Percentiles rank a stretch among this genome's conserved stretches.
These are phyloP conservation scores for Nesidiocoris tenuis DNA, from an alignment of 2,888 invertebrate species.

Conservation along the genomic window DNA sequence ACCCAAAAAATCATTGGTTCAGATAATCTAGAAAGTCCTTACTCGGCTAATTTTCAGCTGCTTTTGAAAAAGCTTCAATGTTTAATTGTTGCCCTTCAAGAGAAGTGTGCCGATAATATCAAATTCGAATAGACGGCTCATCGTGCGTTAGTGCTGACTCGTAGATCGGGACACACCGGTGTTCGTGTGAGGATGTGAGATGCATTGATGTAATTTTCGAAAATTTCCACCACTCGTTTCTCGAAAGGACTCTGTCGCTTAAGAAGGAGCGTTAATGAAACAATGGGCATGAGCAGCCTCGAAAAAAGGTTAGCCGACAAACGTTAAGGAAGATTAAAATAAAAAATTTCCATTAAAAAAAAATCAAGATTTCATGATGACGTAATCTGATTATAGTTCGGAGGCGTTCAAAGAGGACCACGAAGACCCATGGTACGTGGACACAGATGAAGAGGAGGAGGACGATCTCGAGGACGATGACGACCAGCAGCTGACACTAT, in stretches of 20 bases:
- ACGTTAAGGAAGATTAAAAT: not conserved
- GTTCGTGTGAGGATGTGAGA: too few species aligned
- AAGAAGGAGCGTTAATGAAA: not conserved
- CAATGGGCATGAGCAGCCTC: slow-evolving; percentile 21
- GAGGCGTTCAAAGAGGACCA: not conserved
- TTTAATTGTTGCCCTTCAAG: too few species aligned
- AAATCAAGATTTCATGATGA: not conserved
- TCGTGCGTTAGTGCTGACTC: too few species aligned
- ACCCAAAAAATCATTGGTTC: too few species aligned
- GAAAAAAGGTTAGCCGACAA: not conserved
- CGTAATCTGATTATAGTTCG: not conserved
- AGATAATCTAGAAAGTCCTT: too few species aligned
- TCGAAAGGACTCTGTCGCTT: not conserved
- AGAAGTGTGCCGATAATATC: too few species aligned
- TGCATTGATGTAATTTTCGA: too few species aligned
- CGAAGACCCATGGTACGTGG: slow-evolving; percentile 15
- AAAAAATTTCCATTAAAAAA: not conserved
- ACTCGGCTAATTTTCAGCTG: too few species aligned
- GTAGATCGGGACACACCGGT: too few species aligned
- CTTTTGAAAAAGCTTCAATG: too few species aligned
- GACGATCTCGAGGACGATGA: slow-evolving; percentile 9
- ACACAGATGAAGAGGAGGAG: slow-evolving; percentile 15
- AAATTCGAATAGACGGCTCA: too few species aligned
- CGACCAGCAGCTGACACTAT: slow-evolving; percentile 13
- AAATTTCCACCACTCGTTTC: too few species aligned